Evolutionary conservation across 1,140 invertebrate species (phyloP), one percentile per base, ranked within the genome.

Genomic region (Euschistus heros): DNA sequence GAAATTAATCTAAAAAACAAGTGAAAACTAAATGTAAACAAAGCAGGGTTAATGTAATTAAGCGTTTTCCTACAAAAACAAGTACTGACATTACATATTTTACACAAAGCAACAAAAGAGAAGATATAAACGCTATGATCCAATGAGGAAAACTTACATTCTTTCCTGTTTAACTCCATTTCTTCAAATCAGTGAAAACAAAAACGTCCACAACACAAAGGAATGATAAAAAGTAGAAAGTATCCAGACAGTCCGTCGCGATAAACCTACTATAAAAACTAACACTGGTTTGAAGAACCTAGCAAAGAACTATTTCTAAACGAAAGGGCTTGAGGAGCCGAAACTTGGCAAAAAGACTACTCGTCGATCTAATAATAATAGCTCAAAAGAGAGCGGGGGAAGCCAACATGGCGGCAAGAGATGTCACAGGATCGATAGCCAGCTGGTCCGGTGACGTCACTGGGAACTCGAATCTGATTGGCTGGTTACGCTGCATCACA

Each of bases 91-190:
- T 37, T 10, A 1, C 7, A 37, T 37, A 37, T 10, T 13, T 6
- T 13, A 10, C 13, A 13, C 3, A 37, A 10, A 37, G 3, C 1
- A 13, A 6, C 3, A 37, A 10, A 37, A 37, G 5, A 10, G 13
- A 37, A 6, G 10, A 37, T 37, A 37, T 37, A 6, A 37, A 10
- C 1, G 5, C 1, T 10, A 37, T 37, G 10, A 37, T 6, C 13
- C 8, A 6, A 37, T 50, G 47, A 5, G 2, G 0, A 50, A 50
- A 50, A 50, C 47, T 50, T 50, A 50, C 47, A 22, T 50, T 50
- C 47, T 50, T 50, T 50, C 47, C 47, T 50, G 47, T 50, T 50
- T 18, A 50, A 50, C 22, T 50, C 47, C 47, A 50, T 50, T 50
- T 50, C 22, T 50, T 13, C 6, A 37, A 22, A 22, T 50, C 47